Percentiles rank a stretch among this genome's conserved stretches.
These are phyloP conservation scores for Philereme vetulata DNA, from an alignment of 2,888 invertebrate genomes.

Conservation along the genomic window DNA sequence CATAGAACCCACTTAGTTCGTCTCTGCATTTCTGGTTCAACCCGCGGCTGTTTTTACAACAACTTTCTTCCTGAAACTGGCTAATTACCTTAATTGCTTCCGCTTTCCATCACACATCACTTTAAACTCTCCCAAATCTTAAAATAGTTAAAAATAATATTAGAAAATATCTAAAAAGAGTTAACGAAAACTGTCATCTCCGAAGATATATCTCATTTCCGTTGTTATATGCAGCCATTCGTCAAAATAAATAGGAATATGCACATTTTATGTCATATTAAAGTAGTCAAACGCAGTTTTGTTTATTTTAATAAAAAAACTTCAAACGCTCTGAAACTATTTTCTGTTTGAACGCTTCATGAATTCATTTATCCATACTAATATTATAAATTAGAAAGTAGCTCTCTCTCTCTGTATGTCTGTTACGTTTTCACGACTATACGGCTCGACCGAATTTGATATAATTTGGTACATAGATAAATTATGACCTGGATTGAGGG, in stretches of 20 bases:
- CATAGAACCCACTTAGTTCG: slow-evolving; percentile 4
- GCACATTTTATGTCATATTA: slow-evolving; percentile 4
- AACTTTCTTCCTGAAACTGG: slow-evolving; percentile 35
- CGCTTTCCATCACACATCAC: slow-evolving; percentile 34
- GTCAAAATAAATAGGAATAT: slow-evolving; percentile 25
- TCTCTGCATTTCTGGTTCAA: slow-evolving; percentile 17
- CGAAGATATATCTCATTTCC: slow-evolving; percentile 40
- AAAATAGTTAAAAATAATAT: slow-evolving; percentile 18
- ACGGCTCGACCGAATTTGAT: too few species aligned
- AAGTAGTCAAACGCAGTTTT: background rate
- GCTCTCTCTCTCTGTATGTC: too few species aligned
- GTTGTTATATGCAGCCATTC: slow-evolving; percentile 35
- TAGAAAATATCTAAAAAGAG: background rate
- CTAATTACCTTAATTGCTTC: slow-evolving; percentile 56
- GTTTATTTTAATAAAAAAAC: background rate
- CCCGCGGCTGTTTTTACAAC: slow-evolving; percentile 23
- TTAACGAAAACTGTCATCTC: slow-evolving; percentile 15
- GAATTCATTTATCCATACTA: too few species aligned
- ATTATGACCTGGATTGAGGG: too few species aligned
- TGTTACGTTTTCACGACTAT: too few species aligned
- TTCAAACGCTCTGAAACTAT: background rate
- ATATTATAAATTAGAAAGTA: too few species aligned
- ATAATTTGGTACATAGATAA: too few species aligned
- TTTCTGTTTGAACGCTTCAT: background rate
- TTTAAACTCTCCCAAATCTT: slow-evolving; percentile 7